Evolutionary conservation across 2,797 vertebrate species (phyloP), one percentile per base, ranked within the genome.

Genomic region (Rhinoraja longicauda): DNA sequence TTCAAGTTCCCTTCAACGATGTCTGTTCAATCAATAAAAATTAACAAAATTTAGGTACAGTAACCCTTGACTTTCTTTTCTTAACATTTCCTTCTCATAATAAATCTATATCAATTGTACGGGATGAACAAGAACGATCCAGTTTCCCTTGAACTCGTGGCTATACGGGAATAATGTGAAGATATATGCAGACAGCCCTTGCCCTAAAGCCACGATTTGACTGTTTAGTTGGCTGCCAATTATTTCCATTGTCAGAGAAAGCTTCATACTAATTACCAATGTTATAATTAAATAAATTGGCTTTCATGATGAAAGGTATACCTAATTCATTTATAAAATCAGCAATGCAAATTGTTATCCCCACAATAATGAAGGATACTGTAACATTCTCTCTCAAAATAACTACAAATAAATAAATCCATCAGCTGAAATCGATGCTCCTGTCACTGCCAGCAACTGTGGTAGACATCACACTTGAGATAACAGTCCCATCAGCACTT

Each of bases 1-100:
- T 99, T 99, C 94, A 99, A 95, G 95, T 99, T 99, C 24, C 98
- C 98, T 0, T 99, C 98, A 19, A 99, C 97, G 0, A 99, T 98
- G 95, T 99, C 98, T 99, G 94, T 88, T 93, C 82, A 93, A 93
- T 7, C 59, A 67, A 67, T 62, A 88, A 64, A 88, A 67, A 67
- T 36, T 0, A 36, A 67, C n/a, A 67, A 67, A 19, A n/a, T 86
- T 86, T 64, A 88, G 15, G 86, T 36, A 59, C n/a, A 88, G n/a
- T 88, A 88, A 88, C 13, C 53, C 29, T 9, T 0, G n/a, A 64
- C 2, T 17, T 67, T 17, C 17, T 1, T 59, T 86, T 82, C 57
- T 19, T 24, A 82, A 82, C 29, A 2, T 82, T 82, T 1, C 8
- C 39, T 82, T 82, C 79, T 57, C 45, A 82, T 26, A 57, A 57